Evolutionary conservation across 2,888 invertebrate species (phyloP).

Genomic region (Sarcophaga carnaria): DNA sequence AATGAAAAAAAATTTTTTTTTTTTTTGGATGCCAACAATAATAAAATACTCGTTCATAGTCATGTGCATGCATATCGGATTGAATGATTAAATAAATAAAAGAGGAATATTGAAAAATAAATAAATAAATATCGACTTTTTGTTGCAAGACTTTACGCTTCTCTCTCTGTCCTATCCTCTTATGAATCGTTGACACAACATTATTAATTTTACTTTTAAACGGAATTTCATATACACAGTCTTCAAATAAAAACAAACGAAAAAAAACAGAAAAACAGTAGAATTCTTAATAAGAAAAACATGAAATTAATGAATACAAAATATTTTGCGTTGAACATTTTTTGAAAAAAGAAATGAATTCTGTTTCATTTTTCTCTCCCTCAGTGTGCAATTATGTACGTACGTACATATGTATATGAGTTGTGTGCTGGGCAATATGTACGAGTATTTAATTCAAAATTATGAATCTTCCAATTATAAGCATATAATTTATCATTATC

Average conservation of each 20-base stretch:
- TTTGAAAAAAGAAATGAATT: background rate
- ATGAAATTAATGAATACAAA: slow-evolving; percentile 53
- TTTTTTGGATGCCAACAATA: slow-evolving; percentile 40
- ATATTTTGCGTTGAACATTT: background rate
- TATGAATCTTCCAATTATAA: slow-evolving; percentile 39
- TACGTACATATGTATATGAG: too few species aligned
- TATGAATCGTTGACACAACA: slow-evolving; percentile 52
- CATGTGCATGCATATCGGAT: slow-evolving; percentile 9
- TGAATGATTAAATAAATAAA: slow-evolving; percentile 66
- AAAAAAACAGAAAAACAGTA: background rate
- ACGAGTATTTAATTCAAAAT: slow-evolving; percentile 52
- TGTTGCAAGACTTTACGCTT: background rate
- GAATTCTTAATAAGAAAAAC: slow-evolving; percentile 46
- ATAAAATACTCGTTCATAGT: slow-evolving; percentile 37
- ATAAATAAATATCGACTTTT: slow-evolving; percentile 17
- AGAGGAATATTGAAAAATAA: slow-evolving; percentile 65
- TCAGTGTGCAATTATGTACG: too few species aligned
- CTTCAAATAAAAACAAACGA: slow-evolving; percentile 18
- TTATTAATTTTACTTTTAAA: slow-evolving; percentile 53
- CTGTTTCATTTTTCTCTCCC: background rate
- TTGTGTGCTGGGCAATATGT: background rate
- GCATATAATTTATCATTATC: slow-evolving; percentile 52
- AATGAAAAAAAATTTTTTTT: background rate
- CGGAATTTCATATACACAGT: slow-evolving; percentile 10
- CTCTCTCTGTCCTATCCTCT: background rate